Evolutionary conservation across 2,888 invertebrate genomes (phyloP), one percentile per base, ranked within the genome.

Genomic region (Gryllus longicercus): DNA sequence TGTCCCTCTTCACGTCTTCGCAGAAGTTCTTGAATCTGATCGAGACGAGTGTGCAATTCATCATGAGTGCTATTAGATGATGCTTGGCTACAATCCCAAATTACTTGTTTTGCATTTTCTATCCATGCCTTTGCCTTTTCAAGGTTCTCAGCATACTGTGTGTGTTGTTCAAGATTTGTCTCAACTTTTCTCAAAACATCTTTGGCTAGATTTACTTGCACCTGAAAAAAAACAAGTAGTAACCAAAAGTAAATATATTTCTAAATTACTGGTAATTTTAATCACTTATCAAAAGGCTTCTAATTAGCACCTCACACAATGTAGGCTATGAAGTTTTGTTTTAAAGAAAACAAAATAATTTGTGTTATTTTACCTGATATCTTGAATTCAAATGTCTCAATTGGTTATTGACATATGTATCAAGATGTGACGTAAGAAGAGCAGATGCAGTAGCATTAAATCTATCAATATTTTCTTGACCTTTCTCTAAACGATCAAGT

Each of bases 121-220:
- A 97, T 96, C 96, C 96, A 97, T 81, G 91, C 91, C 83, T 92
- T 92, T 0, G 96, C 93, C 84, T 94, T 94, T 1, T 90, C 89
- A 82, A 95, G 89, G 85, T 94, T 95, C 16, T 91, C 90, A 83
- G 94, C 92, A 84, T 95, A 97, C 83, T 93, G 92, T 83, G 93
- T 90, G 85, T 97, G 97, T 85, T 96, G 95, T 83, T 95, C 94
- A 79, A 92, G 91, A 85, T 96, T 96, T 0, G 94, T 95, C 87
- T 96, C 95, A 0, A 96, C 95, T 87, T 97, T 97, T 85, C 95
- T 95, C 2, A 95, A 87, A 0, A 97, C 96, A 87, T 97, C 96
- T 85, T 95, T 94, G 1, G 94, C 96, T 85, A 96, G 90, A 86
- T 96, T 96, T 0, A 95, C 90, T 85, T 95, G 92, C 0, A 96